These are phyloP conservation scores for Dipus sagitta DNA, from an alignment of 2,797 vertebrate species.

Conservation along the genomic window DNA sequence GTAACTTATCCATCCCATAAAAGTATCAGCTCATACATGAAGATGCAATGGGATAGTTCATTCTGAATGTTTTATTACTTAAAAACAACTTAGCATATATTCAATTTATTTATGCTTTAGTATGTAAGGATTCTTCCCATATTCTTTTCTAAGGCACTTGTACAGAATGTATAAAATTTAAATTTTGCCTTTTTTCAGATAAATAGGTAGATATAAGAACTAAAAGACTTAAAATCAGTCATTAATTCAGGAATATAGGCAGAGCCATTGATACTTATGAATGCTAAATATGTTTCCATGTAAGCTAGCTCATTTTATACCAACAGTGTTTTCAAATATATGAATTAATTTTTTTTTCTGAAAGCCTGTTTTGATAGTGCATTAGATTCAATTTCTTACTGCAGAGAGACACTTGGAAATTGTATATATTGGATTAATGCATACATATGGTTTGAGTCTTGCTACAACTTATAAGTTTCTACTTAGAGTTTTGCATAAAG, in stretches of 20 bases:
- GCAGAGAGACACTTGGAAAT: slow-evolving; percentile 12
- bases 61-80: neutral
- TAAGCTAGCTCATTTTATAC: slow-evolving; percentile 23
- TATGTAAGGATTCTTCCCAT: slow-evolving; percentile 4
- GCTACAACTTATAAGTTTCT: slow-evolving; percentile 39
- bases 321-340: slow-evolving; percentile 46
- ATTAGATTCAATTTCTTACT: slow-evolving; percentile 37
- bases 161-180: neutral
- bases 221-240: neutral
- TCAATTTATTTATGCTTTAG: slow-evolving; percentile 31
- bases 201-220: neutral
- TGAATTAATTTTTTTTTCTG: slow-evolving; percentile 49
- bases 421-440: slow-evolving; percentile 38
- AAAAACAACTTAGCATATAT: neutral
- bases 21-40: neutral
- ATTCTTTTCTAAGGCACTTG: slow-evolving; percentile 21
- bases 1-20: neutral
- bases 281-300: slow-evolving; percentile 16
- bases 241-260: too few species aligned
- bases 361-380: neutral
- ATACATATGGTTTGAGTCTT: slow-evolving; percentile 27
- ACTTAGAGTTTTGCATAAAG: slow-evolving; percentile 51
- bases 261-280: neutral
- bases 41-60: neutral
- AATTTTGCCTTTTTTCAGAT: slow-evolving; percentile 46